A percentile compares a stretch with the other conserved stretches of the same genome.
Evolutionary conservation across 1,140 invertebrate genomes (phyloP).

Genomic region (Drosophila kikkawai): DNA sequence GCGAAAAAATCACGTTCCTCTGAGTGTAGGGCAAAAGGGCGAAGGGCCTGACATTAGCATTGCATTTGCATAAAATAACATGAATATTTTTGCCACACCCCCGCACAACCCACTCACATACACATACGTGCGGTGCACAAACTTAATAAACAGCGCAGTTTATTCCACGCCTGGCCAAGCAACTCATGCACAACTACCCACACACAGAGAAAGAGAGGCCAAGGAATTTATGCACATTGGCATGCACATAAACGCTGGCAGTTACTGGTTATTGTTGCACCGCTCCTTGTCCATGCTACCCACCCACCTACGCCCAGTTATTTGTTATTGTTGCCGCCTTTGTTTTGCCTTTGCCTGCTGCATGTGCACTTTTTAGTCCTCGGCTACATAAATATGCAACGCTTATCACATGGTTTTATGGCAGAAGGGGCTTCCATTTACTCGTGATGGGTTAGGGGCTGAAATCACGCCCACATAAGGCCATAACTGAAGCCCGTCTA

Average conservation of each 20-base stretch:
- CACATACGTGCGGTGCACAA: constrained; percentile 45
- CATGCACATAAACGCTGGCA: constrained; percentile 48
- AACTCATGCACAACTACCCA: constrained; percentile 25
- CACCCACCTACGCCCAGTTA: neutral
- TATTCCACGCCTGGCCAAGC: constrained; percentile 45
- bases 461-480: constrained; percentile 61
- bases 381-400: constrained; percentile 44
- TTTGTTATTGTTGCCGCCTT: constrained; percentile 27
- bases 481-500: constrained; percentile 45
- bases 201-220: neutral
- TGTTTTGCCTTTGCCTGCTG: constrained; percentile 35
- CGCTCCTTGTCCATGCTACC: neutral
- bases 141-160: constrained; percentile 71
- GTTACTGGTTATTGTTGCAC: constrained; percentile 27
- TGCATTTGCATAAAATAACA: constrained; percentile 74
- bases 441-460: constrained; percentile 37
- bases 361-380: constrained; percentile 42
- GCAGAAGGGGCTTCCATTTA: constrained; percentile 34
- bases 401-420: constrained; percentile 44
- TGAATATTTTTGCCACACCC: constrained; percentile 38
- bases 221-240: constrained; percentile 54
- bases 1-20: constrained; percentile 12
- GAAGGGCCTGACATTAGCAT: constrained; percentile 56
- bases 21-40: constrained; percentile 2
- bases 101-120: constrained; percentile 11